phyloP scores from a whole-genome alignment of 2,113 vertebrate species.

The Lucifuga dentata region DNA sequence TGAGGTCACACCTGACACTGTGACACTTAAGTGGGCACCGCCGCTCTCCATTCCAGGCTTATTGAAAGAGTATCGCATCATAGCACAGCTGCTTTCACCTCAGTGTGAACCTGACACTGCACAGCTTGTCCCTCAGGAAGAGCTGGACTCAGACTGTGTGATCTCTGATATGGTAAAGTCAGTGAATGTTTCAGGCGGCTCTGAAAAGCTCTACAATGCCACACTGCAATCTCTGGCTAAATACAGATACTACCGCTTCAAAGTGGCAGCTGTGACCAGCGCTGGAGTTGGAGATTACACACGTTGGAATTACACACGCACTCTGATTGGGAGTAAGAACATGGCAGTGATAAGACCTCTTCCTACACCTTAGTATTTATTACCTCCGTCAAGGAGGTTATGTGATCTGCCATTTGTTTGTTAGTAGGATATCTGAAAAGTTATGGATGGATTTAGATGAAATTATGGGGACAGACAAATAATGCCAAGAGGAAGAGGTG shows the following conservation, averaged over 20 bases:
- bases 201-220: slow-evolving; percentile 67
- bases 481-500: too few relatives aligned
- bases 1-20: slow-evolving; percentile 85
- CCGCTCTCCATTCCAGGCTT: slow-evolving; percentile 87
- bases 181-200: slow-evolving; percentile 78
- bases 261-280: slow-evolving; percentile 90
- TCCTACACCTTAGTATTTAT: neutral
- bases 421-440: too few relatives aligned
- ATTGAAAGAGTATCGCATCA: slow-evolving; percentile 90
- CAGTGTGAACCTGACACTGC: slow-evolving; percentile 74
- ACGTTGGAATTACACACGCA: slow-evolving; percentile 86
- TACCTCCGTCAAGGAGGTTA: too few relatives aligned
- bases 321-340: slow-evolving; percentile 91
- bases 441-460: too few relatives aligned
- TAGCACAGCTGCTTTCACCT: slow-evolving; percentile 83
- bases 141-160: slow-evolving; percentile 77
- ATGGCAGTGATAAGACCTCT: slow-evolving; percentile 22
- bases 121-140: slow-evolving; percentile 20
- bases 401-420: too few relatives aligned
- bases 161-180: slow-evolving; percentile 81
- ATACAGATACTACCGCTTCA: slow-evolving; percentile 92
- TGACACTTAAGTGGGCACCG: slow-evolving; percentile 89
- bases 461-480: too few relatives aligned
- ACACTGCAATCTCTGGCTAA: slow-evolving; percentile 87
- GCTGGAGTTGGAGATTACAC: slow-evolving; percentile 89